A percentile compares a stretch with the other conserved stretches of the same genome.
Conservation (phyloP, 2,113 vertebrate species). For the Ginglymostoma cirratum region DNA sequence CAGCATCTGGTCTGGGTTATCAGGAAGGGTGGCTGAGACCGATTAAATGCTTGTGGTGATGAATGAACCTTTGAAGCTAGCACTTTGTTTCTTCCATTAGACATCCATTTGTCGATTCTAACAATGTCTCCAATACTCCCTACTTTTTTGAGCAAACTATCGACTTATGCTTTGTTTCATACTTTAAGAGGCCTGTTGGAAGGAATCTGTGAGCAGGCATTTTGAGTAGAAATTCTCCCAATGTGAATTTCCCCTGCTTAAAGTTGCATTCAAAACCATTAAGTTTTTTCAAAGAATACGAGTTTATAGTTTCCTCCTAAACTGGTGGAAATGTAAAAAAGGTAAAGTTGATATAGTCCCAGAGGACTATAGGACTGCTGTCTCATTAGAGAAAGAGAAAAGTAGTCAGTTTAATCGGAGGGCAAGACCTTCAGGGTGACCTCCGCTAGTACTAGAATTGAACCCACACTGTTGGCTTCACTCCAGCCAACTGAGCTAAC, state of each 20-base stretch:
- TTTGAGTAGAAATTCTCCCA: not conserved
- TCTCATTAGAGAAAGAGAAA: too few species aligned
- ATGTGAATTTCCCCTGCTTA: not conserved
- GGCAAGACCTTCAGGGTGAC: too few species aligned
- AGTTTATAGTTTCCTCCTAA: not conserved
- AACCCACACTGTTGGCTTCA: too few species aligned
- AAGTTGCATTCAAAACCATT: not conserved
- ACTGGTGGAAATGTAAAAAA: not conserved
- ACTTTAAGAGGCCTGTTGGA: not conserved
- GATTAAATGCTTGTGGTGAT: not conserved
- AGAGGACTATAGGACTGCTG: too few species aligned
- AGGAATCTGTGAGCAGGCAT: not conserved
- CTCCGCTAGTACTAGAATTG: too few species aligned
- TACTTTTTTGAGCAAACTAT: not conserved
- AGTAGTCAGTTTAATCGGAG: too few species aligned
- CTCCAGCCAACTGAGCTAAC: too few species aligned
- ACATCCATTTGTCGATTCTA: conserved; percentile 1
- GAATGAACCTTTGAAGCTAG: not conserved
- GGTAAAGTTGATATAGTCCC: not conserved
- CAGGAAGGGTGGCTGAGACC: not conserved
- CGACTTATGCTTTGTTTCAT: not conserved
- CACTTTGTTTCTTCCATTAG: not conserved
- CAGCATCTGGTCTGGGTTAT: conserved; percentile 12
- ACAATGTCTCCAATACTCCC: not conserved
- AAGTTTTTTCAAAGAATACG: not conserved